Evolutionary conservation across 2,113 vertebrate species (phyloP), one percentile per base, ranked within the genome.

Genomic region (Xiphorhynchus elegans): DNA sequence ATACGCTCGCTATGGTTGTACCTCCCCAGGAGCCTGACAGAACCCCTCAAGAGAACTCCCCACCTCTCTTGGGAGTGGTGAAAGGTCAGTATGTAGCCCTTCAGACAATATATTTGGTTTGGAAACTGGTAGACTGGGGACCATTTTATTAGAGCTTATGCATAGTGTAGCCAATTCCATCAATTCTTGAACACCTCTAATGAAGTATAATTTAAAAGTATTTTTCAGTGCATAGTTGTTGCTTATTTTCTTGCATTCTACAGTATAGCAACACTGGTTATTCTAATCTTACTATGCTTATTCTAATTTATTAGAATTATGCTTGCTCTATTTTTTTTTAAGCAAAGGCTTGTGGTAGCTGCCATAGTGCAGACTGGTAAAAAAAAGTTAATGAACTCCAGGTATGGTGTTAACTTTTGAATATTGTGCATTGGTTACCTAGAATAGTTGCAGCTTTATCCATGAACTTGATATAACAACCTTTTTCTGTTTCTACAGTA

Each of bases 21-120:
- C 99, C 99, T 97, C 99, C 99, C 89, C 99, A 99, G 97, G 99
- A 99, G 97, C 99, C 99, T 67, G 99, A 99, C 98, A 98, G 98
- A 95, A 98, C 98, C 86, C 99, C 99, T 85, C 99, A 98, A 97
- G 99, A 99, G 96, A 98, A 98, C 72, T 96, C 98, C 46, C 97
- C 99, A 46, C 98, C 99, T 88, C 98, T 99, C 90, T 97, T 98
- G 75, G 98, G 99, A 97, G 98, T 98, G 87, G 99, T 98, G 84
- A 99, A 99, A 99, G 99, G 99, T 99, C 97, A 98, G 98, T 97
- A 95, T 74, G 56, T 40, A 80, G 74, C 74, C 66, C 35, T 66
- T 42, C 9, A 4, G 67, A 92, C 31, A 75, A 69, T 40, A 24
- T 19, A 11, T n/a, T n/a, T 46, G 14, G 4, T 68, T 81, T 91